These are phyloP conservation scores for Salpingus planirostris DNA, from an alignment of 2,888 invertebrate genomes.

Conservation along the genomic window DNA sequence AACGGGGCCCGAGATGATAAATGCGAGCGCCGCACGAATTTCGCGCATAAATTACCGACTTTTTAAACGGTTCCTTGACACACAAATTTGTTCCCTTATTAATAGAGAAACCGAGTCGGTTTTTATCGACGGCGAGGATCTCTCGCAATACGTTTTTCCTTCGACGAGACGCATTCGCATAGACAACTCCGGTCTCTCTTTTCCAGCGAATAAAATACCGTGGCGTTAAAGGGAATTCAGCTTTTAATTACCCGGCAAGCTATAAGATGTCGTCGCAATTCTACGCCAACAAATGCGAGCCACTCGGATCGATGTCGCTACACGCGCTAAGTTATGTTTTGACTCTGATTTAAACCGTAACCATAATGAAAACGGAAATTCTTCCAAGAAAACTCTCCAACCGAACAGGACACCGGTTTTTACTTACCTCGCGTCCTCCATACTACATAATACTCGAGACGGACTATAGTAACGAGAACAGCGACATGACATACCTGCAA, in stretches of 20 bases:
- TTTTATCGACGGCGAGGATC: too few species aligned
- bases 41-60: conserved; percentile 5
- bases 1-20: conserved; percentile 6
- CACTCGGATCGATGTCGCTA: conserved; percentile 8
- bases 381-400: conserved; percentile 10
- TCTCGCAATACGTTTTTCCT: too few species aligned
- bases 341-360: conserved; percentile 8
- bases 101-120: too few species aligned
- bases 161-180: too few species aligned
- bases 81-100: too few species aligned
- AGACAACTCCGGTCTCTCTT: conserved; percentile 8
- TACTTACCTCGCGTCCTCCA: conserved; percentile 6
- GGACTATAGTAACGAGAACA: too few species aligned
- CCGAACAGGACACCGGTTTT: conserved; percentile 5
- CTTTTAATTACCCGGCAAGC: conserved; percentile 10
- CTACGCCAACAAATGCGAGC: conserved; percentile 9
- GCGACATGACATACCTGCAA: conserved; percentile 12
- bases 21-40: conserved; percentile 7
- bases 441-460: too few species aligned
- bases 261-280: conserved; percentile 7
- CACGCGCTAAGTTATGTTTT: conserved; percentile 8
- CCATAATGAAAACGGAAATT: conserved; percentile 12
- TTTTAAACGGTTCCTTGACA: too few species aligned
- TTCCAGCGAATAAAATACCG: too few species aligned
- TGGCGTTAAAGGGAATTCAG: conserved; percentile 10